Conservation (phyloP, 1,140 invertebrate genomes). For the Calephelis nemesis region DNA sequence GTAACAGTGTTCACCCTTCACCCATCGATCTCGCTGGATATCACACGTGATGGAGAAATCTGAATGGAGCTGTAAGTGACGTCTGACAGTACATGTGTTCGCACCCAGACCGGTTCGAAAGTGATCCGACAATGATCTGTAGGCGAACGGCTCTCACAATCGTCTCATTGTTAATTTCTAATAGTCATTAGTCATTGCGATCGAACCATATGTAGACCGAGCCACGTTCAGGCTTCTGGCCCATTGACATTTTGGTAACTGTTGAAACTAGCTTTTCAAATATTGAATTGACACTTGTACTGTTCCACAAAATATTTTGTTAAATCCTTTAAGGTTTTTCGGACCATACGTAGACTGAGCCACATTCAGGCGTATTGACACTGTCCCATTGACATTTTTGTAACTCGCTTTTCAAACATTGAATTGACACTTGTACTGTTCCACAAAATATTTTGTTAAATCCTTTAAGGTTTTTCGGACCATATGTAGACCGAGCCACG, state of each 20-base stretch:
- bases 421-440: too few species aligned
- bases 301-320: too few species aligned
- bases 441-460: too few species aligned
- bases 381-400: background rate
- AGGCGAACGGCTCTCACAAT: conserved; percentile 15
- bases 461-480: background rate
- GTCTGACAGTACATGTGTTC: conserved; percentile 13
- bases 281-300: too few species aligned
- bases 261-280: too few species aligned
- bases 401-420: too few species aligned
- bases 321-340: too few species aligned
- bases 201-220: conserved; percentile 1
- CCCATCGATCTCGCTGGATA: too few species aligned
- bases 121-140: conserved; percentile 14
- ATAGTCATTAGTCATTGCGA: conserved; percentile 7
- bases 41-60: conserved; percentile 10
- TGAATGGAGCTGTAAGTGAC: background rate
- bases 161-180: conserved; percentile 8
- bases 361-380: background rate
- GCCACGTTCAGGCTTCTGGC: background rate
- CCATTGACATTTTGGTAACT: background rate
- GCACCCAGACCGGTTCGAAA: conserved; percentile 16
- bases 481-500: background rate
- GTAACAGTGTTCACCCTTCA: too few species aligned
- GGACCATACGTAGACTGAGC: background rate